Percentiles rank a stretch among this genome's conserved stretches.
Evolutionary conservation across 35 echinoderm and acorn worm genomes (phyloP).

Genomic region (Ophioderma brevispina): DNA sequence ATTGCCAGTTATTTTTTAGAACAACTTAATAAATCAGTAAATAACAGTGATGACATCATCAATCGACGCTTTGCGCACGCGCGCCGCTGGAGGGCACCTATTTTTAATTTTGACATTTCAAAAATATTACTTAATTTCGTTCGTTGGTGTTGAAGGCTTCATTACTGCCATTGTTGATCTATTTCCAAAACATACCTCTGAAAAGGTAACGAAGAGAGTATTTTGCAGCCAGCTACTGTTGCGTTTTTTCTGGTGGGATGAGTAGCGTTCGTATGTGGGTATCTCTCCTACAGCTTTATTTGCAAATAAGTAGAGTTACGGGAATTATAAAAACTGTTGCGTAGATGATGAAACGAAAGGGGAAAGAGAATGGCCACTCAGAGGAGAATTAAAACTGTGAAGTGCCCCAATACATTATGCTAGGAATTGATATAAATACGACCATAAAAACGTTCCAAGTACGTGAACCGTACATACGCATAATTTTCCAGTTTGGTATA

Average conservation of each 20-base stretch:
- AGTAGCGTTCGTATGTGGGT: constrained; percentile 76
- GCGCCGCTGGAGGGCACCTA: not conserved
- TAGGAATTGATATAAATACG: no score
- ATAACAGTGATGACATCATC: not conserved
- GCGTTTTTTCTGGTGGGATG: constrained; percentile 56
- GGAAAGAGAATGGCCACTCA: no score
- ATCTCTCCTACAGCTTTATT: not conserved
- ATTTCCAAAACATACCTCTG: constrained; percentile 63
- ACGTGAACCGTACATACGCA: no score
- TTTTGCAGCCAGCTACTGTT: constrained; percentile 73
- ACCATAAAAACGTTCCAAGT: no score
- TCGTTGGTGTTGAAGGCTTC: constrained; percentile 85
- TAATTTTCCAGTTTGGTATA: no score
- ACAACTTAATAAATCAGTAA: not conserved
- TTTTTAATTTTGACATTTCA: not conserved
- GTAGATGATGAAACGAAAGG: no score
- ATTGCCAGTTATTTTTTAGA: not conserved
- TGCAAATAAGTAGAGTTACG: no score
- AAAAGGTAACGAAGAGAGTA: constrained; percentile 60
- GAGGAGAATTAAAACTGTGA: no score
- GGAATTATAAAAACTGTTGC: no score
- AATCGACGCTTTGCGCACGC: no score
- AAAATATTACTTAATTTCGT: constrained; percentile 31
- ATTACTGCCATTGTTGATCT: constrained; percentile 87
- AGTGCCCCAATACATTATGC: no score